Evolutionary conservation across 2,797 vertebrate genomes (phyloP), one percentile per base, ranked within the genome.

Genomic region (Enteromius paludinosus): DNA sequence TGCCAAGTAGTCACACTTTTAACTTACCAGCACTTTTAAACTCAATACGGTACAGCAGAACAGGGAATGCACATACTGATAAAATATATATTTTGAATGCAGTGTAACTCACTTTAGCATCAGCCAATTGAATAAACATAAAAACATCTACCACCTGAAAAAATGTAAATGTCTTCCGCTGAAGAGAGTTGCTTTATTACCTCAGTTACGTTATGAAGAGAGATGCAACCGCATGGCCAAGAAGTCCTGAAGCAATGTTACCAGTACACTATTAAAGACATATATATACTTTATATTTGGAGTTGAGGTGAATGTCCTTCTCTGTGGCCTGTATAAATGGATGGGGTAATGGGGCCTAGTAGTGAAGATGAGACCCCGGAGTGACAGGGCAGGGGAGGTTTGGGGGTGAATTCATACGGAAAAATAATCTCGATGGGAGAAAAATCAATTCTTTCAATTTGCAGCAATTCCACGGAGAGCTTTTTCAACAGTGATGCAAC

Each of bases 391-490:
- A 45, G 23, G n/a, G 18, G 28, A 30, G 66, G 28, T 28, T 30
- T 79, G 64, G 15, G 11, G 11, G 73, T 85, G 87, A 91, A 85
- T n/a, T 76, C 49, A 61, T 18, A 54, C 12, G 38, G 89, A 86
- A 62, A 89, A 78, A 52, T 45, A 65, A 77, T 62, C 43, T 4
- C 64, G 64, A 78, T 73, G 59, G 71, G 47, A 79, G 59, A 28
- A 78, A 78, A 83, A 89, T 89, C 82, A 82, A 87, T 86, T 86
- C 79, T 33, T 61, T 74, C n/a, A 70, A 68, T 77, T 72, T 78
- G 62, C 4, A 11, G 56, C 52, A 38, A 81, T 77, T 79, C 73
- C 66, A 43, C 30, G 59, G 76, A 84, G 77, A 33, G 49, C 81
- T 71, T 59, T 81, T 73, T 73, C 41, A 47, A 79, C 41, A 52